A percentile compares a stretch with the other conserved stretches of the same genome.
Conservation (phyloP, 2,797 vertebrate genomes). For the Sebastes baramenuke region DNA sequence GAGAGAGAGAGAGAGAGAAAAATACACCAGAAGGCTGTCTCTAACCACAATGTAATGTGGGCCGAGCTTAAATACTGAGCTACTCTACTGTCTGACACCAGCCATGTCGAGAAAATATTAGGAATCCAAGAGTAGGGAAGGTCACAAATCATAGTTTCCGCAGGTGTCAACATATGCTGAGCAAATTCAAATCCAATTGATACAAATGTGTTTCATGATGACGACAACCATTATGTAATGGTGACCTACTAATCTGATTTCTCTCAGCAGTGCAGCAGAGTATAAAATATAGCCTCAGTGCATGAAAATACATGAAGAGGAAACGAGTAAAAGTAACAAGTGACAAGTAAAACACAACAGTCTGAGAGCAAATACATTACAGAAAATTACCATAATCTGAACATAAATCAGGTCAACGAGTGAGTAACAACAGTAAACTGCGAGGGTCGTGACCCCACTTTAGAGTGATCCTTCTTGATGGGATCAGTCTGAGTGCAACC, state of each 20-base stretch:
- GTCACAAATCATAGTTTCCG: neutral
- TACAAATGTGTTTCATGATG: constrained; percentile 24
- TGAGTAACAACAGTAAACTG: neutral
- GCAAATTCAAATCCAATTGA: constrained; percentile 8
- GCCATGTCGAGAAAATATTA: neutral
- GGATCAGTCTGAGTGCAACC: constrained; percentile 60
- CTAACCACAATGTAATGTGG: constrained; percentile 36
- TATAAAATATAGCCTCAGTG: constrained; percentile 41
- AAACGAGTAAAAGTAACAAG: neutral
- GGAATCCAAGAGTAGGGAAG: neutral
- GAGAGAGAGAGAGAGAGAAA: neutral
- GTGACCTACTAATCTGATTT: constrained; percentile 78
- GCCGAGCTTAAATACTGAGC: neutral
- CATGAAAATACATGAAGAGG: constrained; percentile 7
- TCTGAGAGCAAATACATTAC: neutral
- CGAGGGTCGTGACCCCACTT: constrained; percentile 32
- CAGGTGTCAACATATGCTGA: constrained; percentile 2
- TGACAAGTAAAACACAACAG: neutral
- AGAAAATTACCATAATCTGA: constrained; percentile 3
- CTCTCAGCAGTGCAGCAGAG: constrained; percentile 46
- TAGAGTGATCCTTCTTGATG: constrained; percentile 59
- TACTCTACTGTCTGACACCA: neutral
- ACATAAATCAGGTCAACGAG: constrained; percentile 21
- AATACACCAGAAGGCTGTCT: neutral
- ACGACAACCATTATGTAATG: constrained; percentile 68